Evolutionary conservation across 2,113 vertebrate species (phyloP).

Genomic region (Podilymbus podiceps): DNA sequence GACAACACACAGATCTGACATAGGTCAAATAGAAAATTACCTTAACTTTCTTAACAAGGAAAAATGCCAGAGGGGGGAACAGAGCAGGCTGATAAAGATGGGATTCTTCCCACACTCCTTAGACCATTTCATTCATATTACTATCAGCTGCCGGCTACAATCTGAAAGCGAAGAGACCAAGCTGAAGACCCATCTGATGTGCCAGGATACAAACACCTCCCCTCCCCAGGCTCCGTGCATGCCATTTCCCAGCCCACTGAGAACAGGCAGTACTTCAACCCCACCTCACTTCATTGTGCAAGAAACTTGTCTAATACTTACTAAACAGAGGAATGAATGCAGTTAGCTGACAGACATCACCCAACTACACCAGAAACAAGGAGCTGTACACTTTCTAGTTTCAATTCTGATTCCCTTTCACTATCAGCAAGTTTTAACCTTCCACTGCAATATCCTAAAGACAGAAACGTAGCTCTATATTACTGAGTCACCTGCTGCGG

Average conservation of each 20-base stretch:
- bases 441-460: background rate
- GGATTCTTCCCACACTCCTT: background rate
- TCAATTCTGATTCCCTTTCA: background rate
- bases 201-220: background rate
- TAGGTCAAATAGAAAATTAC: background rate
- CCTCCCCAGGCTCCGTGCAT: fast-evolving
- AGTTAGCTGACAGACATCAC: background rate
- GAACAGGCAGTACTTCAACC: background rate
- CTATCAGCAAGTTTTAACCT: background rate
- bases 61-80: fast-evolving
- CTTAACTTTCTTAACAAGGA: background rate
- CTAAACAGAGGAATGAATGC: background rate
- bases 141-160: background rate
- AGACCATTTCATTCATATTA: no score
- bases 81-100: fast-evolving
- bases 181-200: background rate
- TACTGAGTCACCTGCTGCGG: background rate
- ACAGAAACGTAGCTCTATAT: background rate
- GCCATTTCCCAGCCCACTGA: background rate
- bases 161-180: background rate
- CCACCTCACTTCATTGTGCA: fast-evolving
- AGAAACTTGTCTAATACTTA: background rate
- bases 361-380: background rate
- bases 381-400: background rate
- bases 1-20: background rate